phyloP scores from a whole-genome alignment of 1,140 invertebrate species.

The Leptinotarsa defecta region DNA sequence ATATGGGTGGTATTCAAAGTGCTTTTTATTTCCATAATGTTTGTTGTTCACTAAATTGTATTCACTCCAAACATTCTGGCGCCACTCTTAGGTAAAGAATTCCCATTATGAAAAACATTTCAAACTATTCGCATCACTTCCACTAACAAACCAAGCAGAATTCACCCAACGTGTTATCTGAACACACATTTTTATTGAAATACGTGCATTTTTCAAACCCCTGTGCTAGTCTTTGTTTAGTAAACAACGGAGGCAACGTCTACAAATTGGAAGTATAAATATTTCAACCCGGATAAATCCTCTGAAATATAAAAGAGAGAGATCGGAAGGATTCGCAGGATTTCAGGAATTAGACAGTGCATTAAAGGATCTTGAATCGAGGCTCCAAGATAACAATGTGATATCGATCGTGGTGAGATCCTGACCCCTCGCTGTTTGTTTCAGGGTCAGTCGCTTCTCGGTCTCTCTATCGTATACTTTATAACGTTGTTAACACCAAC shows the following conservation, averaged over 20 bases:
- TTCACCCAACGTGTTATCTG: background rate
- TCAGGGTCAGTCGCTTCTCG: conserved; percentile 10
- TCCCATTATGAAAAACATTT: background rate
- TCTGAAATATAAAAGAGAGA: background rate
- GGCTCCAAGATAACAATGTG: conserved; percentile 15
- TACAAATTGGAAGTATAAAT: conserved; percentile 2
- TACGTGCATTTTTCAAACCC: background rate
- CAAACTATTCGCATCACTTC: background rate
- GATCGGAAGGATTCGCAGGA: background rate
- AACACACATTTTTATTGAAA: background rate
- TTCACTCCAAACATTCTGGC: no score
- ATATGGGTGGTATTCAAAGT: no score
- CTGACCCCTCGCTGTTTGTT: conserved; percentile 1
- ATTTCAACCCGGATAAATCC: background rate
- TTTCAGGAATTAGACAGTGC: conserved; percentile 12
- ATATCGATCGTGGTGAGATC: conserved; percentile 10
- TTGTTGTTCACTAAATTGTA: no score
- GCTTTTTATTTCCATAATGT: no score
- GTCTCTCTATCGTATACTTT: background rate
- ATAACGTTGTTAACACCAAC: background rate
- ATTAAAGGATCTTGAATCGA: conserved; percentile 9
- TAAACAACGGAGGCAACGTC: background rate
- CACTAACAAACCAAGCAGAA: background rate
- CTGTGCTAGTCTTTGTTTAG: background rate
- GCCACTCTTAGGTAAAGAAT: background rate